Evolutionary conservation across 2,888 invertebrate genomes (phyloP).

Genomic region (Vanessa cardui): DNA sequence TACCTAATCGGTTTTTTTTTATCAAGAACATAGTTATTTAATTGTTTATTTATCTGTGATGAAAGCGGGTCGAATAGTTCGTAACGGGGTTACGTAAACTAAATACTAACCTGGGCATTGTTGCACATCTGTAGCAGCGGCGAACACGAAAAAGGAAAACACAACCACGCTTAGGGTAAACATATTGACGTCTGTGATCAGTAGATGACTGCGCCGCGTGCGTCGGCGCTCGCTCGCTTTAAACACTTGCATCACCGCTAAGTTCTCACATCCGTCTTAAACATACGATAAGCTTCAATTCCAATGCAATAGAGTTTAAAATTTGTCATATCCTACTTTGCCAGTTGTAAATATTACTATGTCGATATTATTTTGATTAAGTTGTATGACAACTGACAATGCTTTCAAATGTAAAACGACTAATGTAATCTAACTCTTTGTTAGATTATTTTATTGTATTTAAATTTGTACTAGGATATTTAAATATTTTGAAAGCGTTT

Average conservation of each 20-base stretch:
- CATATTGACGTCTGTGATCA: conserved; percentile 58
- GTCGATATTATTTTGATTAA: not conserved
- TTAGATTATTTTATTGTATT: not conserved
- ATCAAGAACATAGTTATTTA: conserved; percentile 5
- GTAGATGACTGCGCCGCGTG: conserved; percentile 28
- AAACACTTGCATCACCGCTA: conserved; percentile 28
- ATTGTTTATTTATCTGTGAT: conserved; percentile 27
- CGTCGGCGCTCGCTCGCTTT: conserved; percentile 34
- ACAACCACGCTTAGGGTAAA: conserved; percentile 57
- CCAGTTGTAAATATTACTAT: not conserved
- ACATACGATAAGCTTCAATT: not conserved
- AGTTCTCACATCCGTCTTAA: not conserved
- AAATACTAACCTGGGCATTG: conserved; percentile 67
- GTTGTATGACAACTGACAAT: not conserved
- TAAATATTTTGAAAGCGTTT: too few species aligned
- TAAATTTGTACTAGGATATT: too few species aligned
- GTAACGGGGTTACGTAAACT: conserved; percentile 54
- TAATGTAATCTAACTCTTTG: not conserved
- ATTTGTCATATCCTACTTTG: not conserved
- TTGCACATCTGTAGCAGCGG: conserved; percentile 60
- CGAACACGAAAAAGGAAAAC: conserved; percentile 55
- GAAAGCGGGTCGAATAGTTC: conserved; percentile 60
- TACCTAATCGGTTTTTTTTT: too few species aligned
- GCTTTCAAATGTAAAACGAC: not conserved
- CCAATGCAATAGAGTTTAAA: not conserved